Evolutionary conservation across 2,888 invertebrate species (phyloP).

Genomic region (Noctua fimbriata): DNA sequence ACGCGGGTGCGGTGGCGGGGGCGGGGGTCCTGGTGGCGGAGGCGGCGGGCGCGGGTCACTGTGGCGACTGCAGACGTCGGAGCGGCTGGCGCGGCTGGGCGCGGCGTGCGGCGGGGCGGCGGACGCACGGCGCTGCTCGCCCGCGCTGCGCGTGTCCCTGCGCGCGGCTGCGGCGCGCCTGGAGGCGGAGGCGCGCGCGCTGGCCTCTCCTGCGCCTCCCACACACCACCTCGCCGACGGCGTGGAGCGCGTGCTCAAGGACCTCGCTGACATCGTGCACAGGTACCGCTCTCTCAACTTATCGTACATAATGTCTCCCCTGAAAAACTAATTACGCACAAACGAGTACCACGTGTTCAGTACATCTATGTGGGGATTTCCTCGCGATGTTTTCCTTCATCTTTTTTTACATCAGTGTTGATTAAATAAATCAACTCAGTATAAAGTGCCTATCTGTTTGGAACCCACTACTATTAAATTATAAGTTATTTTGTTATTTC

Average conservation of each 20-base stretch:
- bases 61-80: constrained; percentile 87
- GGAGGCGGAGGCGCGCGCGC: constrained; percentile 83
- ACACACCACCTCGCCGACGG: constrained; percentile 93
- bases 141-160: constrained; percentile 87
- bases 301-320: neutral
- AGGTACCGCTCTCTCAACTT: constrained; percentile 76
- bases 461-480: too few species aligned
- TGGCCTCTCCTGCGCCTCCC: constrained; percentile 83
- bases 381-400: too few species aligned
- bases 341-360: too few species aligned
- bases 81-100: constrained; percentile 93
- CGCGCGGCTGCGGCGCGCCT: constrained; percentile 77
- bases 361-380: too few species aligned
- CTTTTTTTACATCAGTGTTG: too few species aligned
- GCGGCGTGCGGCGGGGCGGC: constrained; percentile 95
- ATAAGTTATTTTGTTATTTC: too few species aligned
- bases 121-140: constrained; percentile 94
- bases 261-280: constrained; percentile 94
- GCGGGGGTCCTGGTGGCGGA: constrained; percentile 51
- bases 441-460: too few species aligned
- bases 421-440: too few species aligned
- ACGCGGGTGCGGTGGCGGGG: constrained; percentile 71
- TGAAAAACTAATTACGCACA: too few species aligned
- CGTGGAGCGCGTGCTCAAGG: constrained; percentile 86
- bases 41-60: constrained; percentile 82